These are phyloP conservation scores for Diogma glabrata DNA, from an alignment of 2,888 invertebrate genomes.

Conservation along the genomic window DNA sequence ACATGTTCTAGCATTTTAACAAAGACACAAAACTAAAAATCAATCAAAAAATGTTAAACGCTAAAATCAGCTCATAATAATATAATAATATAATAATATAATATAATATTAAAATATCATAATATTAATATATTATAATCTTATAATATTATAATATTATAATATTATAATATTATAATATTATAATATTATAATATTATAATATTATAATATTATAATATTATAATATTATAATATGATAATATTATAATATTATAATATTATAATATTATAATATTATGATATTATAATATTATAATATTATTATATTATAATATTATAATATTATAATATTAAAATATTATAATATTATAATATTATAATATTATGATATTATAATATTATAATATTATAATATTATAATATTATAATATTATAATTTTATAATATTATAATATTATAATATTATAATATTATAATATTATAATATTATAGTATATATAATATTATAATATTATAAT, in stretches of 20 bases:
- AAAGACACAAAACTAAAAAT: too few relatives aligned
- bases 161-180: not conserved
- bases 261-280: not conserved
- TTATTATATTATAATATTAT: not conserved
- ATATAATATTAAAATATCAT: not conserved
- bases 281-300: not conserved
- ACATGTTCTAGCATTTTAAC: too few relatives aligned
- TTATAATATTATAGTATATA: not conserved
- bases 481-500: not conserved
- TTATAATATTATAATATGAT: not conserved
- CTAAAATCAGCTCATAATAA: too few relatives aligned
- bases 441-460: not conserved
- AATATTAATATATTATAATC: not conserved
- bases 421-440: not conserved
- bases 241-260: not conserved
- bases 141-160: not conserved
- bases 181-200: not conserved
- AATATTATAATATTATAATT: not conserved
- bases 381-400: not conserved
- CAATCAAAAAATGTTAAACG: too few relatives aligned
- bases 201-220: not conserved
- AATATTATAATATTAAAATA: not conserved
- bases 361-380: not conserved
- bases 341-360: not conserved
- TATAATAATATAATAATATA: not conserved